Conservation (phyloP, 2,888 invertebrate genomes). For the Artemia sinica region DNA sequence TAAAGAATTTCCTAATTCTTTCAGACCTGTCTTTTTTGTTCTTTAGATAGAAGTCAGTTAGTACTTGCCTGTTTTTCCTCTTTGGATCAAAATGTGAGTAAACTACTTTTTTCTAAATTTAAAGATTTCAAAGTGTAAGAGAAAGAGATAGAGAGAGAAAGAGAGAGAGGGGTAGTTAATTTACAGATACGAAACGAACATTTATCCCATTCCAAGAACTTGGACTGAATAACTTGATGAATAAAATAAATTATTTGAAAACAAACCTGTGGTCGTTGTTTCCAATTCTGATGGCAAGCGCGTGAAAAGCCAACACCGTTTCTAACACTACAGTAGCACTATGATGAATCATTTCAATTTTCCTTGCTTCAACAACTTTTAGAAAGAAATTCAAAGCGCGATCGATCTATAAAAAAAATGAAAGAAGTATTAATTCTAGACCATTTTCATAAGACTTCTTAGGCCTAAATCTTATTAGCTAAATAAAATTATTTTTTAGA, state of each 20-base stretch:
- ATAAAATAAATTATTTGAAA: constrained; percentile 25
- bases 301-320: constrained; percentile 71
- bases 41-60: no score
- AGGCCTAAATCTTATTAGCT: no score
- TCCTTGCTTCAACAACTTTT: constrained; percentile 78
- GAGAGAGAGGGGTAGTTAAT: no score
- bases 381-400: constrained; percentile 69
- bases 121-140: no score
- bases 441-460: no score
- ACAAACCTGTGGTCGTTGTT: constrained; percentile 41
- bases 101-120: no score
- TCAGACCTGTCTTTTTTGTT: no score
- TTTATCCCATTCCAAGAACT: constrained; percentile 15
- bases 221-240: constrained; percentile 24
- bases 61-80: no score
- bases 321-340: constrained; percentile 85
- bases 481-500: no score
- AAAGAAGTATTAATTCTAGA: background rate
- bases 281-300: constrained; percentile 38
- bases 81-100: no score
- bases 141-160: no score
- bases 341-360: constrained; percentile 78
- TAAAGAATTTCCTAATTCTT: no score
- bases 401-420: constrained; percentile 40
- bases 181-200: background rate